Base-by-base conservation (phyloP, 2,797 vertebrate genomes). In the Arnoldichthys spilopterus region DNA sequence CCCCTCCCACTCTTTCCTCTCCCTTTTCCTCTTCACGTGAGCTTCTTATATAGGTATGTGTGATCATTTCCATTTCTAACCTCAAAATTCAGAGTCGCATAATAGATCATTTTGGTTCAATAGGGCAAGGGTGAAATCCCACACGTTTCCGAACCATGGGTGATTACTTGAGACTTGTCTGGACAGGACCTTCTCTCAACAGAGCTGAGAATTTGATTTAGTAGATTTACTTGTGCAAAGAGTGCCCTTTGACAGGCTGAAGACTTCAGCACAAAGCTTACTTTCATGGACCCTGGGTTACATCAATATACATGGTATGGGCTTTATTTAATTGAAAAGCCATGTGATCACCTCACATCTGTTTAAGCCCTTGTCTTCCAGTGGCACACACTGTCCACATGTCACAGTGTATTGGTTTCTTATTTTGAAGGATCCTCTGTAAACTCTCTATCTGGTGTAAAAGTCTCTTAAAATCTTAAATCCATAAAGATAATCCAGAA, bases 281-380 rank as follows among this genome's bases (percentile, higher is more conserved):
- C 79, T 81, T 81, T 84, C 77, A 84, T 86, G 88, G 85, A 86
- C 90, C 51, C 74, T 73, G 68, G 74, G 77, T 71, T 88, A 86
- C 90, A 90, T 90, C 87, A 90, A 91, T 89, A 91, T 84, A 87
- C 88, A 87, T 24, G 77, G 56, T 82, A 90, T 87, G 84, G 82
- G 85, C 88, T 90, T 88, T 78, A 76, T 90, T 88, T 87, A 91
- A 89, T 87, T 86, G 84, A 82, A 74, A 88, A 82, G 89, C 92
- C 88, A 93, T 72, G 81, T 3, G 89, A 93, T 92, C 89, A 89
- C 81, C 80, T 88, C 88, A 91, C 92, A 92, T 93, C 92, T 92
- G 91, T 84, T 92, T 84, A 91, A 93, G 87, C 88, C 85, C 89
- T 93, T 91, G 86, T 88, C 84, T 83, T 84, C 66, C 30, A 47